Evolutionary conservation across 37 sponge, comb jelly and placozoan genomes (phyloP), one percentile per base, ranked within the genome.

Genomic region (Hormiphora californensis): DNA sequence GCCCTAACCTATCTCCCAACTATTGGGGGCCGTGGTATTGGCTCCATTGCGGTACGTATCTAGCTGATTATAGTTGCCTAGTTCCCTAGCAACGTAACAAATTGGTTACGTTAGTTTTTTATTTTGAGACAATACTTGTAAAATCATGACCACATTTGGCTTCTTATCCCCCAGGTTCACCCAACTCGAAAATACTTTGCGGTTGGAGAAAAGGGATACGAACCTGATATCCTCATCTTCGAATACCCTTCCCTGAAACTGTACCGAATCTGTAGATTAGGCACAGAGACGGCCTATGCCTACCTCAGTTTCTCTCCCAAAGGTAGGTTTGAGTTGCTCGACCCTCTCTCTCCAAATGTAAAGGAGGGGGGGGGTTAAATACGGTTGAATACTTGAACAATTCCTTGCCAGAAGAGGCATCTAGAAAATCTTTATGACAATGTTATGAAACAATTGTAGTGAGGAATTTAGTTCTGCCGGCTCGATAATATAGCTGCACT

Each of bases 141-240:
- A n/a, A n/a, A 46, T 46, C 8, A 46, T 15, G 8, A 8, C 12
- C 12, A 8, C 11, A 46, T 15, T 12, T 46, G 51, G 51, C 12
- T 46, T 46, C 51, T 28, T 28, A 57, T 61, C 37, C 35, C 36
- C 0, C 87, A 94, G 94, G 93, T 92, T 21, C 95, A 94, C 63
- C 99, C 99, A 25, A 88, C 90, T 40, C 54, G 62, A 21, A 31
- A 87, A 55, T 94, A 65, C 92, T 91, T 98, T 86, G 99, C 99
- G 0, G 99, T 98, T 5, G 99, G 93, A 9, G 99, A 98, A 92
- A 93, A 94, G 59, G 99, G 99, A 28, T 57, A 19, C 40, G 40
- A 89, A 0, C 99, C 99, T 0, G 85, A 85, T 49, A 98, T 98
- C 43, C 86, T 88, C 86, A 91, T 98, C 63, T 94, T 91, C 88